A percentile compares a stretch with the other conserved stretches of the same genome.
Conservation (phyloP, 2,888 invertebrate genomes). For the Bellardia pandia region DNA sequence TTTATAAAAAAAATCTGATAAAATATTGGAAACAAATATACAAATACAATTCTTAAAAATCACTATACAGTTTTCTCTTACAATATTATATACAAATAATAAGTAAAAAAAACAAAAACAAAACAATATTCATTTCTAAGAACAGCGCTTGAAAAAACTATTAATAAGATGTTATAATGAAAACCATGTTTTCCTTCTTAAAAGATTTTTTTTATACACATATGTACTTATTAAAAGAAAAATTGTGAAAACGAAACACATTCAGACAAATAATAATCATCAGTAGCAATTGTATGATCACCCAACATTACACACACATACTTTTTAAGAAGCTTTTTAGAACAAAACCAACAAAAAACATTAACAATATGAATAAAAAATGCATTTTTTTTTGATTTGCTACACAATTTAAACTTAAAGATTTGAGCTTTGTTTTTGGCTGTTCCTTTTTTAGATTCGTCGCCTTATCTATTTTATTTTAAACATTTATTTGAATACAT, state of each 20-base stretch:
- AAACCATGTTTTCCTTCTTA: slow-evolving; percentile 64
- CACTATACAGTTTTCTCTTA: slow-evolving; percentile 13
- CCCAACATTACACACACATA: slow-evolving; percentile 8
- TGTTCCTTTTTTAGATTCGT: not conserved
- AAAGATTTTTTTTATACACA: slow-evolving; percentile 34
- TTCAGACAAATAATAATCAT: slow-evolving; percentile 25
- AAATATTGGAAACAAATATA: slow-evolving; percentile 27
- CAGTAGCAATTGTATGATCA: slow-evolving; percentile 32
- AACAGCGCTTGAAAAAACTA: slow-evolving; percentile 52
- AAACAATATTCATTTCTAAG: slow-evolving; percentile 15
- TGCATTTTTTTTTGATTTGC: slow-evolving; percentile 32
- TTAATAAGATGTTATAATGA: slow-evolving; percentile 41
- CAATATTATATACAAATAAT: slow-evolving; percentile 7
- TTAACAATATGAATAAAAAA: slow-evolving; percentile 6
- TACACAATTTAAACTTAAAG: slow-evolving; percentile 43
- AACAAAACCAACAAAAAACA: not conserved
- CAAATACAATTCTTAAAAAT: slow-evolving; percentile 21
- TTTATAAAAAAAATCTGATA: slow-evolving; percentile 26
- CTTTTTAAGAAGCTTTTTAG: not conserved
- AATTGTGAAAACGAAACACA: slow-evolving; percentile 24
- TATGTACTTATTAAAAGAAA: slow-evolving; percentile 67
- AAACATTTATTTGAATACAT: slow-evolving; percentile 13
- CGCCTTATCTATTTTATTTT: slow-evolving; percentile 51
- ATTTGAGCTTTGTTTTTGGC: slow-evolving; percentile 46
- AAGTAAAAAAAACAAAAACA: not conserved